phyloP scores from a whole-genome alignment of 2,888 invertebrate genomes.

The Conistra vaccinii region DNA sequence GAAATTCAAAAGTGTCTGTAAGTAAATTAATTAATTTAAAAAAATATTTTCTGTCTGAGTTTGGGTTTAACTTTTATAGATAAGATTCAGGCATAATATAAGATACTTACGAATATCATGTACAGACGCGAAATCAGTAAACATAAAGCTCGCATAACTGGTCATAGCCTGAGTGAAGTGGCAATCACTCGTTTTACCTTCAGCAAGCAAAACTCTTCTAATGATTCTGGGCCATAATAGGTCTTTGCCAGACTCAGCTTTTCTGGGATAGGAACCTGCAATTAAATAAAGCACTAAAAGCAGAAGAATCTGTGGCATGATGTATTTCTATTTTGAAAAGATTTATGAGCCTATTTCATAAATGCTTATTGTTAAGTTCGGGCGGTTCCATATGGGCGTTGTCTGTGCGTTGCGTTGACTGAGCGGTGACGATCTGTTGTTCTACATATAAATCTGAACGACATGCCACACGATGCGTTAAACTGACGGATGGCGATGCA shows the following conservation, averaged over 20 bases:
- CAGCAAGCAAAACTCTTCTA: neutral
- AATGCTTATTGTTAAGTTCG: neutral
- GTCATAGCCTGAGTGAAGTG: slow-evolving; percentile 14
- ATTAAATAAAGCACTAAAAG: neutral
- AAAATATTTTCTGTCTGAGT: neutral
- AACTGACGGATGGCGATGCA: too few species aligned
- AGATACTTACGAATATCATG: slow-evolving; percentile 35
- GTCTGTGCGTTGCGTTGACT: too few species aligned
- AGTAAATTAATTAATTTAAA: too few species aligned
- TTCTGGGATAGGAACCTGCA: slow-evolving; percentile 34
- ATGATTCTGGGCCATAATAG: slow-evolving; percentile 12
- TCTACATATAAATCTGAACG: too few species aligned
- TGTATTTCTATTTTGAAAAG: neutral
- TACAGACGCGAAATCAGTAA: slow-evolving; percentile 15
- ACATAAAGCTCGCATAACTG: slow-evolving; percentile 24
- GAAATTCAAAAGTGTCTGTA: neutral
- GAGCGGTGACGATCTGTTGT: too few species aligned
- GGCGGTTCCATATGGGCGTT: too few species aligned
- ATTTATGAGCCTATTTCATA: neutral
- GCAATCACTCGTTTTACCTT: neutral
- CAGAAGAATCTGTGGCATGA: neutral
- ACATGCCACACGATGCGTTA: too few species aligned
- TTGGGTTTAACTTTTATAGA: neutral
- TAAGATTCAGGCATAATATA: neutral
- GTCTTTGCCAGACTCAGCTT: slow-evolving; percentile 27